Percentiles rank a stretch among this genome's conserved stretches.
These are phyloP conservation scores for Phrynosoma blainvillii DNA, from an alignment of 2,113 vertebrate genomes.

Conservation along the genomic window DNA sequence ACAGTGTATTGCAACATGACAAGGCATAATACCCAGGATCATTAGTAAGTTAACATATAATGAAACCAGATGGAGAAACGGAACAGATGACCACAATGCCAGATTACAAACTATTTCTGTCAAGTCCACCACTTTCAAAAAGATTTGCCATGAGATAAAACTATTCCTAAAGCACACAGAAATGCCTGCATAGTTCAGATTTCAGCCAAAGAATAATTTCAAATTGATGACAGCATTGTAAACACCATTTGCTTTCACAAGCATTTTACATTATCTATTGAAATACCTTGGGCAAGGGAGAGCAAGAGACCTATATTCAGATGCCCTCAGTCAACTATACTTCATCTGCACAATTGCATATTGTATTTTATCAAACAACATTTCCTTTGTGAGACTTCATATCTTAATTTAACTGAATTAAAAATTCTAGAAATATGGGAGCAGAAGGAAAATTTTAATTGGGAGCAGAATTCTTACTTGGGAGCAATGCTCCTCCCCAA, in stretches of 20 bases:
- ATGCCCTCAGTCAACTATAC: background rate
- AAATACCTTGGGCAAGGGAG: background rate
- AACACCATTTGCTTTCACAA: background rate
- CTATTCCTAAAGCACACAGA: background rate
- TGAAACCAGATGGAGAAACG: background rate
- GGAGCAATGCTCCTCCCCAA: too few species aligned
- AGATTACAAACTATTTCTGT: background rate
- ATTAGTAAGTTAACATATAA: background rate
- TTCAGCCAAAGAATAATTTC: background rate
- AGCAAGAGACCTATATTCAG: background rate
- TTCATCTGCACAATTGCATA: background rate
- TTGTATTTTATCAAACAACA: too few species aligned
- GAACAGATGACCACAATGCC: background rate
- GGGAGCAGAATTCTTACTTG: too few species aligned
- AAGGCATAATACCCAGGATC: background rate
- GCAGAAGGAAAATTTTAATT: too few species aligned
- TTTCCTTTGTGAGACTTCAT: too few species aligned
- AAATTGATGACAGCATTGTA: background rate
- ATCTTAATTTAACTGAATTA: too few species aligned
- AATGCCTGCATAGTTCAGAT: background rate
- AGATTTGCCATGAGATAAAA: background rate
- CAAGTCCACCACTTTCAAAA: background rate
- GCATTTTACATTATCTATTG: too few species aligned
- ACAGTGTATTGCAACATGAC: accelerated
- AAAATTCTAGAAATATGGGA: too few species aligned